Base-by-base conservation (phyloP, 2,888 invertebrate genomes). In the Epirrhoe alternata region DNA sequence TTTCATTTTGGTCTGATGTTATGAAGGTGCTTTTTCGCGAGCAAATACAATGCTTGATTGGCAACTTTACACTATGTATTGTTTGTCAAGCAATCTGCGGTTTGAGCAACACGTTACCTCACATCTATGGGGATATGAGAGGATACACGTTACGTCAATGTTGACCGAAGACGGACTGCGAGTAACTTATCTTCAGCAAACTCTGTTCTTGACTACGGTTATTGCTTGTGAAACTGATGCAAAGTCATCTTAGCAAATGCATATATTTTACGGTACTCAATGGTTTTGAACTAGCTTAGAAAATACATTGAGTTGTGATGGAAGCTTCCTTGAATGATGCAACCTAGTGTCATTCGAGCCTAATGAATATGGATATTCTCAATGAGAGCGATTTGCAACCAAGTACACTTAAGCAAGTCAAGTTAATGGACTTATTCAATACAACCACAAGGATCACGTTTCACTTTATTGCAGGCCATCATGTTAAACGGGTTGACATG, bases 111-210 rank as follows among this genome's bases (percentile, higher is more conserved):
- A 52, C 31, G 33, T 24, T 10, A 31, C 31, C 12, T 31, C 1
- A 33, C 33, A 58, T 31, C 17, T 24, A 24, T 50, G 50, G 51
- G 30, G 17, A 52, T 10, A 30, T 14, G 24, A 55, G 45, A 71
- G 71, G 74, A 74, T 73, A 65, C 77, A 72, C 70, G 75, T 76
- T 75, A 73, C 69, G 75, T 74, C 76, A 81, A 74, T 78, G 74
- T 81, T 79, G 74, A 75, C 74, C 54, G 51, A 53, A 63, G 59
- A 38, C 38, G 56, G 24, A 17, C 62, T 4, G 35, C 51, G 49
- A 62, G 17, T 60, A 64, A 53, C 62, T 60, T 56, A 56, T 57
- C 64, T 60, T 56, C 7, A n/a, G 61, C 33, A 54, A 67, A 67
- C 57, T 38, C 33, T 42, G 38, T 52, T 47, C 31, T 61, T 47